phyloP scores from a whole-genome alignment of 2,113 vertebrate species.

The Peromyscus leucopus region DNA sequence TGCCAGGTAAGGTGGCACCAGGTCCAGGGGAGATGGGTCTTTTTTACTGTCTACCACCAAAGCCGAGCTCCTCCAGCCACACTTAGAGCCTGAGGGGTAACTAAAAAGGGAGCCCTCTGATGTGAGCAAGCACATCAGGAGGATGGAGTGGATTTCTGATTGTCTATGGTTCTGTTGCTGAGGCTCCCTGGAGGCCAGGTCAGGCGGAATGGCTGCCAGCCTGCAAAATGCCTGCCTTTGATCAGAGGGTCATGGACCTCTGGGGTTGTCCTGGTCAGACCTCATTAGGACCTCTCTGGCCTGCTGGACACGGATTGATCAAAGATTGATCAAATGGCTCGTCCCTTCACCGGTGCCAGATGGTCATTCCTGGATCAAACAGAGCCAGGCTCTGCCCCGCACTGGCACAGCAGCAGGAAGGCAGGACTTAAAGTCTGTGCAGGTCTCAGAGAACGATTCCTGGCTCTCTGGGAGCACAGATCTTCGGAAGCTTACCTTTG shows the following conservation, averaged over 20 bases:
- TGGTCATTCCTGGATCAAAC: background rate
- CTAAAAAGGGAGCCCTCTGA: rapidly evolving
- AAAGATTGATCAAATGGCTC: background rate
- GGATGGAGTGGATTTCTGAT: rapidly evolving
- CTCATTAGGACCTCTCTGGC: background rate
- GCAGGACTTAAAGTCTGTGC: rapidly evolving
- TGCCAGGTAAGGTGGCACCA: background rate
- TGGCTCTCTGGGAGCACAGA: background rate
- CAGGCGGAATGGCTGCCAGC: background rate
- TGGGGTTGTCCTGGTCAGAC: background rate
- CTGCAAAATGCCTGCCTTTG: background rate
- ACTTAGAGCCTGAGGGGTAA: rapidly evolving
- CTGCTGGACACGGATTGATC: background rate
- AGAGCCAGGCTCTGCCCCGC: background rate
- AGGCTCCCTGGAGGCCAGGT: background rate
- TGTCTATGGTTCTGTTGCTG: rapidly evolving
- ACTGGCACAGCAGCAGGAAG: background rate
- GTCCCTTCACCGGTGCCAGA: background rate
- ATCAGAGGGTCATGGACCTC: background rate
- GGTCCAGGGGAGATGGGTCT: background rate
- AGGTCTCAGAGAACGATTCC: rapidly evolving
- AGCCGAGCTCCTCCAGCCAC: too few species aligned
- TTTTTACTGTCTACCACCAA: background rate
- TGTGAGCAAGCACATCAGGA: too few species aligned
- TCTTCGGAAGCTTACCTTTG: background rate